Percentiles rank a stretch among this genome's conserved stretches.
These are phyloP conservation scores for Acropora tenuis DNA, from an alignment of 64 coral and sea anemone species.

Conservation along the genomic window DNA sequence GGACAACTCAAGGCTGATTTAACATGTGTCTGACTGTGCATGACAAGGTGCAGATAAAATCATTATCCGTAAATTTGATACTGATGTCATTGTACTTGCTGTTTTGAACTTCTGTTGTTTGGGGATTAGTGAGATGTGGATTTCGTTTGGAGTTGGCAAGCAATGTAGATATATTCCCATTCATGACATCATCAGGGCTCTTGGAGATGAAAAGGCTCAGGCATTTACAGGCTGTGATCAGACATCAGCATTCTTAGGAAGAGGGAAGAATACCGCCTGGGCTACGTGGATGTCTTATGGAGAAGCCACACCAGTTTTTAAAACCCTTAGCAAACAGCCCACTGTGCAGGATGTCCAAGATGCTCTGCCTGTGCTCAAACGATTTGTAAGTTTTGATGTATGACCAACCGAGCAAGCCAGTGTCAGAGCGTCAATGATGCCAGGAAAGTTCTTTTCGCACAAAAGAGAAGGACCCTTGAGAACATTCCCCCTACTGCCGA, in stretches of 20 bases:
- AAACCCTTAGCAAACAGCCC: constrained; percentile 13
- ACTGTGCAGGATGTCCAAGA: constrained; percentile 37
- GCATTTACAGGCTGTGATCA: constrained; percentile 58
- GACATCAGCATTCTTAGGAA: not conserved
- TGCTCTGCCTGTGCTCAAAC: constrained; percentile 54
- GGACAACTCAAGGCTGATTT: constrained; percentile 29
- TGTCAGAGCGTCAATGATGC: constrained; percentile 60
- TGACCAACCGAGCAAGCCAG: constrained; percentile 36
- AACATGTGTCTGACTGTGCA: constrained; percentile 23
- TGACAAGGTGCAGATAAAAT: constrained; percentile 23
- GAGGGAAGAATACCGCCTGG: constrained; percentile 71
- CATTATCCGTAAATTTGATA: too few relatives aligned
- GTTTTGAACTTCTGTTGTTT: not conserved
- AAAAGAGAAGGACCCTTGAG: constrained; percentile 61
- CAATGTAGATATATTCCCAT: too few relatives aligned
- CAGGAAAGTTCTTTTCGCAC: constrained; percentile 65
- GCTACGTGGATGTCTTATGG: constrained; percentile 12
- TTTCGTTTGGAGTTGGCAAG: constrained; percentile 46
- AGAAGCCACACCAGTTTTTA: constrained; percentile 62
- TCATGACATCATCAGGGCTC: too few relatives aligned
- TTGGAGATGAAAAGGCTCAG: constrained; percentile 30
- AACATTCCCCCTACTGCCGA: constrained; percentile 15
- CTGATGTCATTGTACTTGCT: too few relatives aligned
- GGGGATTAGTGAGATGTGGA: constrained; percentile 5
- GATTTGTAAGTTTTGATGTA: constrained; percentile 77